Evolutionary conservation across 2,888 invertebrate genomes (phyloP), one percentile per base, ranked within the genome.

Genomic region (Thumatha senex): DNA sequence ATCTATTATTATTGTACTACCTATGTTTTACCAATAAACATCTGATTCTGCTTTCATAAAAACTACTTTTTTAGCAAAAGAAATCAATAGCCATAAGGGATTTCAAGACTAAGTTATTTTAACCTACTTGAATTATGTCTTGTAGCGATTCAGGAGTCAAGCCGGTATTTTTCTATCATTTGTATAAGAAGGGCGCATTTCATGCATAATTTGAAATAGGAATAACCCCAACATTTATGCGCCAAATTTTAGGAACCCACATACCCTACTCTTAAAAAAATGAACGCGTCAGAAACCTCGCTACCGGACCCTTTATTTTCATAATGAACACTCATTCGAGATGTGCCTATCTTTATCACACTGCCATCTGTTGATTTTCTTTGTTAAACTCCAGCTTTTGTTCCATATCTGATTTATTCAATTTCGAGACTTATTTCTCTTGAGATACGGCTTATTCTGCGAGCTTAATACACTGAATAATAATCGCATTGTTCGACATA

Each of bases 341-440:
- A 73, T 69, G 71, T 72, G 60, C 68, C 70, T 56, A 68, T 75
- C 72, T 78, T 76, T 80, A 82, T 82, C 81, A 69, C 74, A 77
- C 72, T 58, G 83, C 78, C 86, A 86, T 85, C 86, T 86, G 85
- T 86, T 86, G 84, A 84, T 78, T 76, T 82, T 80, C 82, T 83
- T 84, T 84, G 81, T 83, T 67, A 68, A 79, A 78, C 75, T 72
- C 60, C 40, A 46, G 59, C 73, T 68, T 73, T 75, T 80, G 76
- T 72, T 71, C 59, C 51, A 54, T 49, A 61, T 54, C 47, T 55
- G 35, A 61, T 63, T 69, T 61, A 66, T 58, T 53, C 61, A 62
- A 80, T 58, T 76, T 72, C 66, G 57, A 61, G 66, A 70, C 78
- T 77, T 84, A 76, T 56, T 56, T 54, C 60, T 53, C 54, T 13